phyloP scores from a whole-genome alignment of 1,140 invertebrate species.

The Drosophila pseudoananassae region DNA sequence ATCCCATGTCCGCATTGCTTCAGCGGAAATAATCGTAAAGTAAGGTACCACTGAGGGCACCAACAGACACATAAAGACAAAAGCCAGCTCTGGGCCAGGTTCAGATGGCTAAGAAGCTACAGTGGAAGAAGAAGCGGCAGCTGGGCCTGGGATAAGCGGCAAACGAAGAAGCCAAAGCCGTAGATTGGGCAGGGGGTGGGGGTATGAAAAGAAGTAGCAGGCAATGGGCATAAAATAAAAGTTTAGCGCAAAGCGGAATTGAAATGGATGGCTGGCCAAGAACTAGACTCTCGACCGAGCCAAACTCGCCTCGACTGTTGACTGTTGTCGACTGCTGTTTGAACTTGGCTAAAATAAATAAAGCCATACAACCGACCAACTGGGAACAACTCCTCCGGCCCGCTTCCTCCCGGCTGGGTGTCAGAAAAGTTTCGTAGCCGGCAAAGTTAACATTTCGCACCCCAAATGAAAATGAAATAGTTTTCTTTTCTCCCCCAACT shows the following conservation, averaged over 20 bases:
- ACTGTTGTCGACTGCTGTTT: constrained; percentile 60
- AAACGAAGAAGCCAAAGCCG: constrained; percentile 9
- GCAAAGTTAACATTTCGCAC: constrained; percentile 57
- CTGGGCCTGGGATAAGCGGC: constrained; percentile 21
- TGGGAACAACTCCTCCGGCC: constrained; percentile 33
- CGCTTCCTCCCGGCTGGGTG: constrained; percentile 47
- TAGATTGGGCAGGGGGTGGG: not conserved
- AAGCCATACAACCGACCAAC: constrained; percentile 73
- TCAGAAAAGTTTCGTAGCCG: constrained; percentile 63
- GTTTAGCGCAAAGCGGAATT: constrained; percentile 73
- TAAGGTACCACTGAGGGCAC: constrained; percentile 59
- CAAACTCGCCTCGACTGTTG: constrained; percentile 40
- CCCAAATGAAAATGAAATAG: constrained; percentile 73
- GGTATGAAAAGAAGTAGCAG: constrained; percentile 28
- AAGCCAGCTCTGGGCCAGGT: constrained; percentile 21
- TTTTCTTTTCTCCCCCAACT: constrained; percentile 38
- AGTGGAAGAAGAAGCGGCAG: constrained; percentile 12
- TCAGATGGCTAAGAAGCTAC: constrained; percentile 39
- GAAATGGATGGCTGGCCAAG: constrained; percentile 70
- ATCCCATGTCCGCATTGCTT: constrained; percentile 69
- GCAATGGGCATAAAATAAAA: constrained; percentile 74
- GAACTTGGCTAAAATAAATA: constrained; percentile 82
- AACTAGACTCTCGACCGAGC: constrained; percentile 49
- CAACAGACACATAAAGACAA: constrained; percentile 51
- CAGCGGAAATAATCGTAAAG: constrained; percentile 81